phyloP scores from a whole-genome alignment of 2,888 invertebrate genomes.

The Rhabditophanes sp. region DNA sequence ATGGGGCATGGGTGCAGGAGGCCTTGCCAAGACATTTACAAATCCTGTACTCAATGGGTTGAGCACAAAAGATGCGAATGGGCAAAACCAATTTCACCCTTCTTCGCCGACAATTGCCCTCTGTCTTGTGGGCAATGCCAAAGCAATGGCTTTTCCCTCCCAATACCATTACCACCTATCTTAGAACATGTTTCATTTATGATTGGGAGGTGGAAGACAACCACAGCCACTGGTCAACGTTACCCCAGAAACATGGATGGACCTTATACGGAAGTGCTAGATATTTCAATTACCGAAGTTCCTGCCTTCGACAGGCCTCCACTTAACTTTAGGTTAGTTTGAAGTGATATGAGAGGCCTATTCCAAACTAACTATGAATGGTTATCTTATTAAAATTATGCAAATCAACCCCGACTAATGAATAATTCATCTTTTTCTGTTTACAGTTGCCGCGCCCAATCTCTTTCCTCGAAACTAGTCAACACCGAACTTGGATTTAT shows the following conservation, averaged over 20 bases:
- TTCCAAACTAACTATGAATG: background rate
- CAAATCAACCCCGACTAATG: no score
- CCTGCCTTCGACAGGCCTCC: slow-evolving; percentile 39
- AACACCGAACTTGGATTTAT: slow-evolving; percentile 33
- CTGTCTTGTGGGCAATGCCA: slow-evolving; percentile 26
- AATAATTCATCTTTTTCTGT: no score
- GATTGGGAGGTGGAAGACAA: slow-evolving; percentile 35
- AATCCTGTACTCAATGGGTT: slow-evolving; percentile 32
- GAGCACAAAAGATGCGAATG: slow-evolving; percentile 33
- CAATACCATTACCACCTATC: slow-evolving; percentile 29
- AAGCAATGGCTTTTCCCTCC: slow-evolving; percentile 21
- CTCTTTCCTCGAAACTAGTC: slow-evolving; percentile 15
- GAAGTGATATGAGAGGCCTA: background rate
- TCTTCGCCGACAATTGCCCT: slow-evolving; percentile 40
- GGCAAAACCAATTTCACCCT: slow-evolving; percentile 28
- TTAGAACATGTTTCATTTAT: slow-evolving; percentile 37
- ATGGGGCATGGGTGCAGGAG: slow-evolving; percentile 31
- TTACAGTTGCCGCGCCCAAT: no score
- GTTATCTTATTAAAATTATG: background rate
- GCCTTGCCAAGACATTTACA: slow-evolving; percentile 39
- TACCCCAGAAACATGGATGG: slow-evolving; percentile 29
- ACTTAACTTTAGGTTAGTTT: slow-evolving; percentile 32
- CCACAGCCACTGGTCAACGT: slow-evolving; percentile 10
- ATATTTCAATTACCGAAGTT: slow-evolving; percentile 28
- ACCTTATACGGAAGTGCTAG: slow-evolving; percentile 27